phyloP scores from a whole-genome alignment of 2,797 vertebrate species.

The Vultur gryphus region DNA sequence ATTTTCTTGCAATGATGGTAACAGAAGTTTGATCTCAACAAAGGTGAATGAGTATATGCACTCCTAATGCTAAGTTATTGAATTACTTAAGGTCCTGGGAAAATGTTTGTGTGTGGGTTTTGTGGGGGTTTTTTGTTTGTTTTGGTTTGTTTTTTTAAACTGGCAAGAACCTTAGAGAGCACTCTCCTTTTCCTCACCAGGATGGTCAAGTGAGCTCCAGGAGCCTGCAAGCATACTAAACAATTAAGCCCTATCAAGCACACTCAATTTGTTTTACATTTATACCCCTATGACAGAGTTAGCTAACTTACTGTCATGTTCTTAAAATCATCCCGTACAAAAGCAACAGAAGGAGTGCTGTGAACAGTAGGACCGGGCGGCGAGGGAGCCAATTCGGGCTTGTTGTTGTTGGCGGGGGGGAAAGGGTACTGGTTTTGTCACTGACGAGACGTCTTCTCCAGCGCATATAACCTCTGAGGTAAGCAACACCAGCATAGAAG shows the following conservation, averaged over 20 bases:
- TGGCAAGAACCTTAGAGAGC: not conserved
- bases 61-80: not conserved
- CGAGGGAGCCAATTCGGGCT: accelerated
- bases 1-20: not conserved
- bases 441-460: too few relatives aligned
- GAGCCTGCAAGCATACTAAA: not conserved
- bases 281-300: not conserved
- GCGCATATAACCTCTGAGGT: too few relatives aligned
- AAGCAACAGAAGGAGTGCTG: not conserved
- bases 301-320: not conserved
- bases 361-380: accelerated
- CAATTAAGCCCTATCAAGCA: not conserved
- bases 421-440: not conserved
- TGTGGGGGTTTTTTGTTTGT: not conserved
- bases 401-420: accelerated
- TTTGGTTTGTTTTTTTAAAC: not conserved
- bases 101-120: accelerated
- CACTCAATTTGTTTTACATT: not conserved
- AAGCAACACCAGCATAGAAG: not conserved
- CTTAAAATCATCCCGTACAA: not conserved
- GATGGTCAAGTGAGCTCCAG: not conserved
- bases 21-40: not conserved
- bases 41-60: not conserved
- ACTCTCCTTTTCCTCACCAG: not conserved
- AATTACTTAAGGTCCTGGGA: not conserved